Evolutionary conservation across 2,888 invertebrate species (phyloP).

Genomic region (Gymnosoma rotundatum): DNA sequence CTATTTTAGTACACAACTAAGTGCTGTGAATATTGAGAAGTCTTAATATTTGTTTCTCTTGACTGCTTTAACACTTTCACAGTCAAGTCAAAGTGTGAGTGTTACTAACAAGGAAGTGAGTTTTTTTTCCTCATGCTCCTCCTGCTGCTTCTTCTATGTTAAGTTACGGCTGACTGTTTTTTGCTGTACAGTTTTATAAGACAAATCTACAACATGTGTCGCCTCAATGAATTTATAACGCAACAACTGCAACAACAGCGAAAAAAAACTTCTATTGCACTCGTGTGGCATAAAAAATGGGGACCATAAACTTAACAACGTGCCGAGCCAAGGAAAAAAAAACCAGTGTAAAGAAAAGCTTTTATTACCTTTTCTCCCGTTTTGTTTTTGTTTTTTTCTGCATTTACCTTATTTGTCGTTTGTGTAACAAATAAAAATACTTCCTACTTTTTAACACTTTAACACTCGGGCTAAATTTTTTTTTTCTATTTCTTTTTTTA

Average conservation of each 20-base stretch:
- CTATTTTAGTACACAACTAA: background rate
- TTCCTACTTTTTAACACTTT: constrained; percentile 59
- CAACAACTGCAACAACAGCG: background rate
- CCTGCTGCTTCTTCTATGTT: background rate
- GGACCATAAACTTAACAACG: constrained; percentile 38
- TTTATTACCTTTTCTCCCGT: constrained; percentile 19
- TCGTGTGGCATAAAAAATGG: constrained; percentile 40
- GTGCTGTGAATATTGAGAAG: background rate
- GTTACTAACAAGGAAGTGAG: constrained; percentile 68
- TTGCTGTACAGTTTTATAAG: too few relatives aligned
- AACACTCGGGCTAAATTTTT: constrained; percentile 9
- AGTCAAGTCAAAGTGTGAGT: constrained; percentile 66
- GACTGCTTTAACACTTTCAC: constrained; percentile 63
- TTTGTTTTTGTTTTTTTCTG: background rate
- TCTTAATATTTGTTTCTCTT: constrained; percentile 26
- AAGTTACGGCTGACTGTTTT: background rate
- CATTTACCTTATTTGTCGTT: constrained; percentile 20
- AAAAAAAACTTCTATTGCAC: constrained; percentile 16
- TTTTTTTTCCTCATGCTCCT: background rate
- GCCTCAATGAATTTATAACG: constrained; percentile 22
- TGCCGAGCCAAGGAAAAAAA: background rate
- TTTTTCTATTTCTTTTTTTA: constrained; percentile 5
- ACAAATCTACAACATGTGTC: constrained; percentile 38
- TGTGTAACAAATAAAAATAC: constrained; percentile 45
- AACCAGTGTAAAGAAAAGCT: constrained; percentile 3